These are phyloP conservation scores for Nothobranchius furzeri DNA, from an alignment of 2,113 vertebrate species.

Conservation along the genomic window DNA sequence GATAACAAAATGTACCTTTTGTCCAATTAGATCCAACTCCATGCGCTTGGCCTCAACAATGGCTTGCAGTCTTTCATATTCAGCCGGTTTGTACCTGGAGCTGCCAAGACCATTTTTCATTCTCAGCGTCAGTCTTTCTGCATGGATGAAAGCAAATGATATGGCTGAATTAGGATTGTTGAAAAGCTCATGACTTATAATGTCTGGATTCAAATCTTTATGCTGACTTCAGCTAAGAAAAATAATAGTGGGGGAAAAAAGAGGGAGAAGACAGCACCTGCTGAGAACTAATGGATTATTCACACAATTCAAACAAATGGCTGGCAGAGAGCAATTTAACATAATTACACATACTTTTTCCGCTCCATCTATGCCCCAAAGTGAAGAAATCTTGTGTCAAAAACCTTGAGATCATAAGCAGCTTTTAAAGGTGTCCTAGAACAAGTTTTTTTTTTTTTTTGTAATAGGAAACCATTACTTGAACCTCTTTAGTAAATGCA, in stretches of 20 bases:
- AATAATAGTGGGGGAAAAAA: conserved; percentile 20
- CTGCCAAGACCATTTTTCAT: conserved; percentile 79
- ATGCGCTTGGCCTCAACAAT: conserved; percentile 82
- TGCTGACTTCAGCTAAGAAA: conserved; percentile 51
- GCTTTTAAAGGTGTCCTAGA: no score
- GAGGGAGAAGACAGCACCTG: conserved; percentile 15
- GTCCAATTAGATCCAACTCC: conserved; percentile 77
- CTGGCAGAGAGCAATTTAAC: conserved; percentile 22
- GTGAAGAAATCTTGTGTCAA: conserved; percentile 11
- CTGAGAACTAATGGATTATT: conserved; percentile 27
- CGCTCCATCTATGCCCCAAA: conserved; percentile 23
- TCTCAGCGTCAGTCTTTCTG: conserved; percentile 77
- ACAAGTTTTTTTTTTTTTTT: no score
- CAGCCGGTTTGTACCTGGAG: conserved; percentile 82
- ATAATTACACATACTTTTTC: conserved; percentile 39
- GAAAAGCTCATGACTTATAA: conserved; percentile 44
- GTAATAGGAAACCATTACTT: no score
- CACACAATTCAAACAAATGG: conserved; percentile 15
- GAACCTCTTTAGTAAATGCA: no score
- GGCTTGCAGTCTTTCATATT: conserved; percentile 82
- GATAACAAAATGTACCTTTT: conserved; percentile 82
- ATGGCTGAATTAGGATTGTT: conserved; percentile 45
- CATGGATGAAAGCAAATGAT: conserved; percentile 60
- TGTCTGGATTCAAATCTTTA: conserved; percentile 41
- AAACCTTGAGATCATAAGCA: conserved; percentile 31